Evolutionary conservation across 2,797 vertebrate genomes (phyloP).

Genomic region (Salarias fasciatus): DNA sequence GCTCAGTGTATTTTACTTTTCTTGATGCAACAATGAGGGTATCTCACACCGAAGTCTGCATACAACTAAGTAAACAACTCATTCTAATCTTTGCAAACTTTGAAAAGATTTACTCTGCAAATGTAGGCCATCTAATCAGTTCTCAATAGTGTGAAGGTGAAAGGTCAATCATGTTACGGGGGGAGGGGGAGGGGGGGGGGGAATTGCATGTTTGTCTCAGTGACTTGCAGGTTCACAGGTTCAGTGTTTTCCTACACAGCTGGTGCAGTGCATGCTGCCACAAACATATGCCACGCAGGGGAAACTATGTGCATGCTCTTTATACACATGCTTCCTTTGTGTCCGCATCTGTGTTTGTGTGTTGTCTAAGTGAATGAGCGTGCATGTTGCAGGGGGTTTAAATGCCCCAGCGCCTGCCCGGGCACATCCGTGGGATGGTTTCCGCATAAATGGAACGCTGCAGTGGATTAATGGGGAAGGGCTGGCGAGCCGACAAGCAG

Average conservation of each 20-base stretch:
- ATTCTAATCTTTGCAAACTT: too few relatives aligned
- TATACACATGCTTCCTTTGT: constrained; percentile 51
- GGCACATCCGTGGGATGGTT: constrained; percentile 78
- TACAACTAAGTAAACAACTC: too few relatives aligned
- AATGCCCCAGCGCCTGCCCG: constrained; percentile 68
- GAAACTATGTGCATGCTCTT: constrained; percentile 46
- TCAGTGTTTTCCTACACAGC: constrained; percentile 54
- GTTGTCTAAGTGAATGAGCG: constrained; percentile 23
- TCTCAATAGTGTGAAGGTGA: constrained; percentile 43
- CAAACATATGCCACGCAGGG: constrained; percentile 35
- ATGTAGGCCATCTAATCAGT: constrained; percentile 30
- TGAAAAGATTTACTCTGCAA: constrained; percentile 13
- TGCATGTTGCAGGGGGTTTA: constrained; percentile 55
- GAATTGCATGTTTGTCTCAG: constrained; percentile 13
- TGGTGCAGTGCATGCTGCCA: constrained; percentile 27
- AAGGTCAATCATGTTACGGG: constrained; percentile 45
- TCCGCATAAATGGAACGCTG: constrained; percentile 76
- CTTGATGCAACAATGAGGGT: too few relatives aligned
- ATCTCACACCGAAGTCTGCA: too few relatives aligned
- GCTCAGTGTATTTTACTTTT: constrained; percentile 10
- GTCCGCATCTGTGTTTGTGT: constrained; percentile 49
- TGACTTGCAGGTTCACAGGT: constrained; percentile 48
- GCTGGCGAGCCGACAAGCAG: constrained; percentile 72
- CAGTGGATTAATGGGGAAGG: constrained; percentile 80
- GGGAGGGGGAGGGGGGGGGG: constrained; percentile 15